Evolutionary conservation across 2,797 vertebrate species (phyloP), one percentile per base, ranked within the genome.

Genomic region (Lacerta viridis): DNA sequence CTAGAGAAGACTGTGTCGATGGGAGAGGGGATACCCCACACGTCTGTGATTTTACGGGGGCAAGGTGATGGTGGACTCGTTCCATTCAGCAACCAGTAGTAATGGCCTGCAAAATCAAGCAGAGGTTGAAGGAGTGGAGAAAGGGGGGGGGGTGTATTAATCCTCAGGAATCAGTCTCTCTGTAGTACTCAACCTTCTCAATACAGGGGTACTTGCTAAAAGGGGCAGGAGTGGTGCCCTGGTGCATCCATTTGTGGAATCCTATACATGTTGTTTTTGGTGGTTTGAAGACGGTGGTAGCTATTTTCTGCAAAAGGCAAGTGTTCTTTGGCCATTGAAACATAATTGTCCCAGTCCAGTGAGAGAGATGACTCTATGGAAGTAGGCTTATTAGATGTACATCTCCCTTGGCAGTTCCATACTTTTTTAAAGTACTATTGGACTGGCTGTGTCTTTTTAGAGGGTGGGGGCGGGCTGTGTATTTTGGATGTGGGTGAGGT

Each of bases 21-120:
- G 18, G 99, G 99, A 0, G 98, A 99, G 0, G 98, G 99, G 91
- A 99, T 97, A 1, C 99, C 98, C 99, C 99, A 99, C 71, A 97
- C 97, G 0, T 98, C 96, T 7, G 89, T 98, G 95, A 99, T 99
- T 50, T 94, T 95, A 0, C 94, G 97, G 4, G 99, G 96, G 3
- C 92, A 94, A 75, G 97, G 96, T 0, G 97, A 94, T 1, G 95
- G 97, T 0, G 96, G 95, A 83, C 87, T 97, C 84, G 96, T 90
- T 81, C 96, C 96, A 68, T 97, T 97, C 94, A 99, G 95, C 80
- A 96, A 89, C 99, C 99, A 99, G 96, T 99, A 99, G 95, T 98
- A 98, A 95, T 99, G 98, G 83, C 98, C 99, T 99, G 91, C 17
- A 72, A 1, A 43, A 39, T 0, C 43, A 82, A 85, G 59, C 10